Conservation (phyloP, 1,140 invertebrate genomes). For the Frieseomelitta varia region DNA sequence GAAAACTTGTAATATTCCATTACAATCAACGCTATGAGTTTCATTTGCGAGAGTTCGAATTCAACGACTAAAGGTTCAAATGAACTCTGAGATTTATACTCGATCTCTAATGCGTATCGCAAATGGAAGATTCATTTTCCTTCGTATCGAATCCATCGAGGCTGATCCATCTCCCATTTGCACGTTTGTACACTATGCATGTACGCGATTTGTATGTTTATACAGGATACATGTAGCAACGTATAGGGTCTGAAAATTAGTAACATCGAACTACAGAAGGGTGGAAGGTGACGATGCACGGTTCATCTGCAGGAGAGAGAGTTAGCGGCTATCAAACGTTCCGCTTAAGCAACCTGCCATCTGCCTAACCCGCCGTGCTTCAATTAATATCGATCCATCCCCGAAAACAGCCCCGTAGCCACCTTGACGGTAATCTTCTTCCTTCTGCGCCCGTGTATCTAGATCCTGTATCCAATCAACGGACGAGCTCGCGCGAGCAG, state of each 20-base stretch:
- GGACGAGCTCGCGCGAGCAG: not conserved
- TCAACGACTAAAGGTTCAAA: too few relatives aligned
- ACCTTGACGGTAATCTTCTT: slow-evolving; percentile 57
- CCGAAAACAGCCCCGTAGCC: slow-evolving; percentile 4
- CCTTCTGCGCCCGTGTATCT: slow-evolving; percentile 40
- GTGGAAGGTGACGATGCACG: slow-evolving; percentile 6
- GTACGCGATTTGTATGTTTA: too few relatives aligned
- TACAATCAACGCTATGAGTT: too few relatives aligned
- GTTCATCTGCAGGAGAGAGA: slow-evolving; percentile 19
- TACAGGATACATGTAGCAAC: too few relatives aligned
- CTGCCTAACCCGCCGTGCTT: slow-evolving; percentile 39
- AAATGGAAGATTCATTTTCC: slow-evolving; percentile 15
- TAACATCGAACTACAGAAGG: slow-evolving; percentile 15
- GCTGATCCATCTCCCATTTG: not conserved
- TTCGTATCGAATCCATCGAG: not conserved
- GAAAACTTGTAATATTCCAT: too few relatives aligned
- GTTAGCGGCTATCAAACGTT: slow-evolving; percentile 54
- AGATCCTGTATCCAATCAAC: slow-evolving; percentile 56
- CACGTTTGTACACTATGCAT: too few relatives aligned
- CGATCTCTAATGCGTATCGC: not conserved
- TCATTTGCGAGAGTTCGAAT: too few relatives aligned
- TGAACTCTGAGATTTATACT: too few relatives aligned
- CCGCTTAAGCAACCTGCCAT: slow-evolving; percentile 42
- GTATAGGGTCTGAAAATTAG: slow-evolving; percentile 31
- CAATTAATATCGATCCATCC: slow-evolving; percentile 54